A percentile compares a stretch with the other conserved stretches of the same genome.
phyloP scores from a whole-genome alignment of 1,140 invertebrate species.

The Drosophila sturtevanti region DNA sequence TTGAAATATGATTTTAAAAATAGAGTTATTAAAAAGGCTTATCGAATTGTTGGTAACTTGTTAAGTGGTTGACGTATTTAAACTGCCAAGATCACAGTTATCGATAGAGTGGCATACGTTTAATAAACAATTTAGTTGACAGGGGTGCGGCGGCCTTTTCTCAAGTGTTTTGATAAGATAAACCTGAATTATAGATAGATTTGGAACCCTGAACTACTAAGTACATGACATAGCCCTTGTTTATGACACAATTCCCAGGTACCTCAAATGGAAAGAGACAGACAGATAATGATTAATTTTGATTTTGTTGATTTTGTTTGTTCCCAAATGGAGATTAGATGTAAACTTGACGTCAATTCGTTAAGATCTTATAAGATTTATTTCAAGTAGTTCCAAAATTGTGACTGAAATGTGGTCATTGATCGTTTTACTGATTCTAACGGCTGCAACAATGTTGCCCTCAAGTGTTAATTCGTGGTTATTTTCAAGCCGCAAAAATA shows the following conservation, averaged over 20 bases:
- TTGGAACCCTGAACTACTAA: slow-evolving; percentile 29
- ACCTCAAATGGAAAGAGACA: slow-evolving; percentile 5
- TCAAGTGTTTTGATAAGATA: slow-evolving; percentile 24
- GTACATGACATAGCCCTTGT: slow-evolving; percentile 35
- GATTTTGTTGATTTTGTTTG: slow-evolving; percentile 16
- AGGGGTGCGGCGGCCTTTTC: slow-evolving; percentile 20
- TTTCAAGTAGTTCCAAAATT: background rate
- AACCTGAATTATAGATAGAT: slow-evolving; percentile 13
- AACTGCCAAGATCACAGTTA: slow-evolving; percentile 38
- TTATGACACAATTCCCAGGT: slow-evolving; percentile 35
- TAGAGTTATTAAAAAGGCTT: slow-evolving; percentile 38
- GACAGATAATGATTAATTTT: slow-evolving; percentile 49
- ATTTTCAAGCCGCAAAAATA: slow-evolving; percentile 29
- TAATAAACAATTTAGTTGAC: slow-evolving; percentile 66
- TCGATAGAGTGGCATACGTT: slow-evolving; percentile 48
- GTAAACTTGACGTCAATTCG: slow-evolving; percentile 27
- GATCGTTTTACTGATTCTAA: background rate
- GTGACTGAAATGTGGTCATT: background rate
- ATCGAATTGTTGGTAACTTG: slow-evolving; percentile 45
- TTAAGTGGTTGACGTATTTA: slow-evolving; percentile 51
- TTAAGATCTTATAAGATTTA: slow-evolving; percentile 13
- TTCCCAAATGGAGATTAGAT: slow-evolving; percentile 26
- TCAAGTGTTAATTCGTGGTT: slow-evolving; percentile 48
- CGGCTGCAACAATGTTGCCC: slow-evolving; percentile 2
- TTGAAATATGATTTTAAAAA: slow-evolving; percentile 19